A percentile compares a stretch with the other conserved stretches of the same genome.
Evolutionary conservation across 2,888 invertebrate genomes (phyloP).

Genomic region (Lepas anatifera): DNA sequence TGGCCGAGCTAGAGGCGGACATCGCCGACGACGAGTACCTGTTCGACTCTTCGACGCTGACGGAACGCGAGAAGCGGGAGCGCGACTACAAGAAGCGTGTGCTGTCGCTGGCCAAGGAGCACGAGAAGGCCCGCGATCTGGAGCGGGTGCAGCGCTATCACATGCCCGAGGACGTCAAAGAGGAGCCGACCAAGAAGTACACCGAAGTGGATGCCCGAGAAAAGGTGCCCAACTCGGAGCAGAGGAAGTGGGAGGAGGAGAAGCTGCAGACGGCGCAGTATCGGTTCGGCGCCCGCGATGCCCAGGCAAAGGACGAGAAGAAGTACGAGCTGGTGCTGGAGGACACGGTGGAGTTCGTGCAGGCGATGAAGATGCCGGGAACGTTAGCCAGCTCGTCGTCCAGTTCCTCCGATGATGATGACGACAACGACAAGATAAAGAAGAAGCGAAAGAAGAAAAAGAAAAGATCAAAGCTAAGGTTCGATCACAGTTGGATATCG

Average conservation of each 20-base stretch:
- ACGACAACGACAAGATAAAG: slow-evolving; percentile 27
- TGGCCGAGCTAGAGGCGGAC: slow-evolving; percentile 86
- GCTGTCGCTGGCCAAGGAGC: slow-evolving; percentile 80
- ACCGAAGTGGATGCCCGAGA: slow-evolving; percentile 77
- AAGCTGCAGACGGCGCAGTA: slow-evolving; percentile 86
- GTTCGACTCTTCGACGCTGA: slow-evolving; percentile 75
- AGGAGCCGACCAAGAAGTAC: slow-evolving; percentile 42
- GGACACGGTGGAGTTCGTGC: slow-evolving; percentile 96
- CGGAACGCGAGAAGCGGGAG: slow-evolving; percentile 69
- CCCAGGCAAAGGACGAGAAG: slow-evolving; percentile 42
- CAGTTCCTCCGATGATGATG: neutral
- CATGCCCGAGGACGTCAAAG: slow-evolving; percentile 61
- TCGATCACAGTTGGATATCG: slow-evolving; percentile 17
- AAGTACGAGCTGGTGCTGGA: slow-evolving; percentile 89
- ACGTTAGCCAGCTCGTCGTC: slow-evolving; percentile 29
- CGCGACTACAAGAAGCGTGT: slow-evolving; percentile 82
- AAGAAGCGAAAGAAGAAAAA: slow-evolving; percentile 29
- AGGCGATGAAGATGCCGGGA: slow-evolving; percentile 69
- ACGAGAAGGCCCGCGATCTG: slow-evolving; percentile 84
- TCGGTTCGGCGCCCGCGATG: slow-evolving; percentile 86
- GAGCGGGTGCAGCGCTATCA: slow-evolving; percentile 87
- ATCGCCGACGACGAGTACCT: slow-evolving; percentile 92
- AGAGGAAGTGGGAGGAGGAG: slow-evolving; percentile 93
- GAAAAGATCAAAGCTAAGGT: neutral
- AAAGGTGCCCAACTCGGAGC: slow-evolving; percentile 44